Conservation (phyloP, 2,113 vertebrate species). For the Glaucomys volans region DNA sequence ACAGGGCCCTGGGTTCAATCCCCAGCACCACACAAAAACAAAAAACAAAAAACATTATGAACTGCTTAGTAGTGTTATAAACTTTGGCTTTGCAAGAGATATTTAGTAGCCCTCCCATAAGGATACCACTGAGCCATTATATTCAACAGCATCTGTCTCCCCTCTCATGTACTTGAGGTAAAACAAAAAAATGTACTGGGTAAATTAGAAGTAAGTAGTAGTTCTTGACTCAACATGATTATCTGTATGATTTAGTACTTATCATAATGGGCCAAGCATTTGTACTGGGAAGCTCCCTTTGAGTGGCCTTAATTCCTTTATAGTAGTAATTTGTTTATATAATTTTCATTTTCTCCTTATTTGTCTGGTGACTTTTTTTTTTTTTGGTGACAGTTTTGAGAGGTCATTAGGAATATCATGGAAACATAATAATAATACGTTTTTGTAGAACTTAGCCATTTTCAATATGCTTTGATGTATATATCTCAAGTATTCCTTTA, state of each 20-base stretch:
- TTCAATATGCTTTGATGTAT: not conserved
- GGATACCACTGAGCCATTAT: slow-evolving; percentile 75
- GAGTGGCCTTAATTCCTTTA: not conserved
- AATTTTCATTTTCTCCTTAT: not conserved
- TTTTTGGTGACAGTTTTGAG: not conserved
- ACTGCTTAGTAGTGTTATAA: slow-evolving; percentile 40
- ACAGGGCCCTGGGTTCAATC: too few species aligned
- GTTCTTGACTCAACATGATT: not conserved
- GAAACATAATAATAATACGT: not conserved
- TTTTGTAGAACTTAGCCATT: not conserved
- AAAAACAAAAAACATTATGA: not conserved
- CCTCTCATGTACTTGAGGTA: slow-evolving; percentile 69
- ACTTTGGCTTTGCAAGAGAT: slow-evolving; percentile 67
- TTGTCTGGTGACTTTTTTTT: not conserved
- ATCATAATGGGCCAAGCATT: not conserved
- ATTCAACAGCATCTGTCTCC: slow-evolving; percentile 66
- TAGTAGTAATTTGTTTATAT: not conserved
- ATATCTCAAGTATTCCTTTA: not conserved
- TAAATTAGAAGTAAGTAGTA: slow-evolving; percentile 69
- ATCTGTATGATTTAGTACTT: not conserved
- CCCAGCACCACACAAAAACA: too few species aligned
- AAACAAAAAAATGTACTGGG: slow-evolving; percentile 76
- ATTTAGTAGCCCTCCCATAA: slow-evolving; percentile 64
- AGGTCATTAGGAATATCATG: not conserved
- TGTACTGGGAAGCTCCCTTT: not conserved